These are phyloP conservation scores for Lingula anatina DNA, from an alignment of 2,888 invertebrate species.

Conservation along the genomic window DNA sequence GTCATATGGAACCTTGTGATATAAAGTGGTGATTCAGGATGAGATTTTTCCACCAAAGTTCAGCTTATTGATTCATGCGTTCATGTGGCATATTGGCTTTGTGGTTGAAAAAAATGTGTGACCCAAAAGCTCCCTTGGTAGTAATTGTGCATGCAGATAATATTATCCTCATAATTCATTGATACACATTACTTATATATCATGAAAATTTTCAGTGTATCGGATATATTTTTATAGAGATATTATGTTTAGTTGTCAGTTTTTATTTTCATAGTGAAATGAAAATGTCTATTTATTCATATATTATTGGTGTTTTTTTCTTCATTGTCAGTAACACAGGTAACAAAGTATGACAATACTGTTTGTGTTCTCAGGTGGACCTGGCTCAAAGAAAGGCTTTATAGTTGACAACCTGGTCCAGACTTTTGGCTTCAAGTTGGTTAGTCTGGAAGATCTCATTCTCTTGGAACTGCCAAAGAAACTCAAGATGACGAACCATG, in stretches of 20 bases:
- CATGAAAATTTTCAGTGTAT: no score
- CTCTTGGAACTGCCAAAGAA: constrained; percentile 32
- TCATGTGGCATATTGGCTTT: no score
- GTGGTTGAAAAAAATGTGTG: no score
- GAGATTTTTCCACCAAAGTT: no score
- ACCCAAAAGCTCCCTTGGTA: no score
- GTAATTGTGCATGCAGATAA: no score
- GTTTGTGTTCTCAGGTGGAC: constrained; percentile 35
- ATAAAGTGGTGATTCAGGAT: neutral
- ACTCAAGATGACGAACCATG: constrained; percentile 24
- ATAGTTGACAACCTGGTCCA: constrained; percentile 39
- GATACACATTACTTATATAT: no score
- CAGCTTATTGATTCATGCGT: no score
- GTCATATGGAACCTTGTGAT: neutral
- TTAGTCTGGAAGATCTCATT: constrained; percentile 41
- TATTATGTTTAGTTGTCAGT: neutral
- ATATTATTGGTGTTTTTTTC: neutral
- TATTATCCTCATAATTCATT: no score
- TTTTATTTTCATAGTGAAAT: neutral
- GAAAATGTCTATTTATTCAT: neutral
- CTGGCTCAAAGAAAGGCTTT: constrained; percentile 46
- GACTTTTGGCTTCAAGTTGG: constrained; percentile 37
- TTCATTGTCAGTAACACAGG: neutral
- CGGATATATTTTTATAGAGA: neutral
- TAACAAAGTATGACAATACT: neutral